Evolutionary conservation across 1,140 invertebrate genomes (phyloP), one percentile per base, ranked within the genome.

Genomic region (Scylla paramamosain): DNA sequence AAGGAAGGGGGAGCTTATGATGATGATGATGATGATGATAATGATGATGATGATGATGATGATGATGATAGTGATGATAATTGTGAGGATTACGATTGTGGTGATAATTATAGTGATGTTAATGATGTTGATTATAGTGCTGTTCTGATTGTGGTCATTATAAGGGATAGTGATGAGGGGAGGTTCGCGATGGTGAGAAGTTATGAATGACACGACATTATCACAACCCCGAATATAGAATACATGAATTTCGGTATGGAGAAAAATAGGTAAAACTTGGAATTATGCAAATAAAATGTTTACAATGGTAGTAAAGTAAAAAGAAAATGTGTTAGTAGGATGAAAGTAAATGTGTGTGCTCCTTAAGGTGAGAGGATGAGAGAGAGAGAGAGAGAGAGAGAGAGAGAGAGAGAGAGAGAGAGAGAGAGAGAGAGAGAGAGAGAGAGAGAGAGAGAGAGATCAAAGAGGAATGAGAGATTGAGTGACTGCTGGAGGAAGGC

Each of bases 401-500:
- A 0, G n/a, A 39, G 29, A 87, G 29, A 14, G 39, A 90, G 32
- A 48, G 88, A 45, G 32, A 45, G 83, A 86, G 83, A 86, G 83
- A 86, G 83, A 86, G 83, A 86, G 83, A 86, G 83, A 86, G 83
- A 86, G 83, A 86, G 83, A 86, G 83, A 86, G 83, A 86, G 83
- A 86, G 83, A 86, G 83, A 86, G 83, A 86, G 83, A 86, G 28
- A 86, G 28, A 39, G 83, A 31, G 83, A 31, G 8, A 39, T 39
- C 28, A 86, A 86, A 86, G 83, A 28, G 83, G 32, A 25, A 86
- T 39, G 32, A 86, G 28, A 86, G 32, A 86, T 29, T n/a, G 77
- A 29, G 20, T 39, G 83, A 86, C n/a, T 31, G 83, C 28, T 83
- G 77, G 28, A 86, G 83, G 52, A 59, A 59, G 52, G 52, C 16